These are phyloP conservation scores for Seira ritae DNA, from an alignment of 2,888 invertebrate genomes.

Conservation along the genomic window DNA sequence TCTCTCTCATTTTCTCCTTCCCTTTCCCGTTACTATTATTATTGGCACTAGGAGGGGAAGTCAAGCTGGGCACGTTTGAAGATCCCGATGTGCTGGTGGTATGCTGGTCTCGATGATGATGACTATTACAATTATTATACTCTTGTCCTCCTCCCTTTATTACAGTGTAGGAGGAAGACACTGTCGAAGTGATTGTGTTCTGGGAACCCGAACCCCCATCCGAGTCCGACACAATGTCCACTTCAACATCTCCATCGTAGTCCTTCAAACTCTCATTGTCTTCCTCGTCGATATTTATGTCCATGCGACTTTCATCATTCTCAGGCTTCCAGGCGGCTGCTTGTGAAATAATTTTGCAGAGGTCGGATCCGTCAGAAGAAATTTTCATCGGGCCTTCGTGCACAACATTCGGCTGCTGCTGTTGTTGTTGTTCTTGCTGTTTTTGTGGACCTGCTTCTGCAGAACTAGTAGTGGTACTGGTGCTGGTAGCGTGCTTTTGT, in stretches of 20 bases:
- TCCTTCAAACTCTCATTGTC: no score
- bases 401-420: background rate
- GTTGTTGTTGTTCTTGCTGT: conserved; percentile 1
- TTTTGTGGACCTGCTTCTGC: background rate
- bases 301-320: background rate
- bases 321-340: no score
- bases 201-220: no score
- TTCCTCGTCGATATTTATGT: background rate
- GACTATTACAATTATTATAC: no score
- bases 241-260: no score
- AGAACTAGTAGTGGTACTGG: background rate
- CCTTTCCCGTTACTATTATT: background rate
- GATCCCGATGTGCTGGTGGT: no score
- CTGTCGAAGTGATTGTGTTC: no score
- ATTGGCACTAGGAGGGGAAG: background rate
- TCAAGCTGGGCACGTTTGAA: conserved; percentile 19
- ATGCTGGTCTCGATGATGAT: no score
- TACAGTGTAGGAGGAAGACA: no score
- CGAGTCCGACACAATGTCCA: no score
- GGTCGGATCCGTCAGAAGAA: conserved; percentile 18
- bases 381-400: conserved; percentile 37
- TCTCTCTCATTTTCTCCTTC: background rate
- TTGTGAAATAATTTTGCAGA: conserved; percentile 32
- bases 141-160: no score
- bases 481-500: background rate